A percentile compares a stretch with the other conserved stretches of the same genome.
Conservation (phyloP, 2,888 invertebrate genomes). For the Latrodectus hesperus region DNA sequence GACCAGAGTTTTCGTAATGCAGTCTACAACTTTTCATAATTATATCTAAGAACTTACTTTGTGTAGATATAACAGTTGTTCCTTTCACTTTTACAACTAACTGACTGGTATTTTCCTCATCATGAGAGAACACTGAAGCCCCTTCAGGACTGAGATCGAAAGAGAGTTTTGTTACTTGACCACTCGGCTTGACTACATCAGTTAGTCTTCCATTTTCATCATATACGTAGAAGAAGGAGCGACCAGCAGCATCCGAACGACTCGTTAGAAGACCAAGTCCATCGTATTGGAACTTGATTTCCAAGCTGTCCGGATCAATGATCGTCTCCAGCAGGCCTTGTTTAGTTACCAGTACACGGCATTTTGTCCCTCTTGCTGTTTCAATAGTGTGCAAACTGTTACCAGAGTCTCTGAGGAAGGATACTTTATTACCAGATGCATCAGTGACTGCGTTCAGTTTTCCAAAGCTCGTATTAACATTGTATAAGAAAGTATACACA, state of each 20-base stretch:
- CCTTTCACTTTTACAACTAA: conserved; percentile 86
- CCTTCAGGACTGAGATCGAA: conserved; percentile 94
- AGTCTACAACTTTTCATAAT: too few relatives aligned
- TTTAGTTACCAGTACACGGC: conserved; percentile 90
- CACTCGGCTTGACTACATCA: conserved; percentile 95
- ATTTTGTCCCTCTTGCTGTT: conserved; percentile 81
- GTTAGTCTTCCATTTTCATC: conserved; percentile 94
- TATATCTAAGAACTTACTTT: conserved; percentile 76
- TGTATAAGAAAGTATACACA: conserved; percentile 94
- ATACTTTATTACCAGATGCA: conserved; percentile 82
- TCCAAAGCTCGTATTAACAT: conserved; percentile 96
- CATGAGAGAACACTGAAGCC: conserved; percentile 81
- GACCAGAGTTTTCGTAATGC: too few relatives aligned
- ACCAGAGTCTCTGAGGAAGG: conserved; percentile 76
- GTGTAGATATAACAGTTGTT: conserved; percentile 86
- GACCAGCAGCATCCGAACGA: conserved; percentile 81
- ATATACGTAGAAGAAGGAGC: conserved; percentile 91
- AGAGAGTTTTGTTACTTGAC: conserved; percentile 88
- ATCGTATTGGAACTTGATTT: conserved; percentile 94
- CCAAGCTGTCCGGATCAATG: conserved; percentile 93
- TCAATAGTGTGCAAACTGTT: conserved; percentile 90
- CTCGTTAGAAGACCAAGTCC: conserved; percentile 84
- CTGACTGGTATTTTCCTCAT: conserved; percentile 67
- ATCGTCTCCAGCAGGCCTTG: conserved; percentile 93
- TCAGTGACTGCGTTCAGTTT: conserved; percentile 95